Base-by-base conservation (phyloP, 2,888 invertebrate species). In the Phortica okadai region DNA sequence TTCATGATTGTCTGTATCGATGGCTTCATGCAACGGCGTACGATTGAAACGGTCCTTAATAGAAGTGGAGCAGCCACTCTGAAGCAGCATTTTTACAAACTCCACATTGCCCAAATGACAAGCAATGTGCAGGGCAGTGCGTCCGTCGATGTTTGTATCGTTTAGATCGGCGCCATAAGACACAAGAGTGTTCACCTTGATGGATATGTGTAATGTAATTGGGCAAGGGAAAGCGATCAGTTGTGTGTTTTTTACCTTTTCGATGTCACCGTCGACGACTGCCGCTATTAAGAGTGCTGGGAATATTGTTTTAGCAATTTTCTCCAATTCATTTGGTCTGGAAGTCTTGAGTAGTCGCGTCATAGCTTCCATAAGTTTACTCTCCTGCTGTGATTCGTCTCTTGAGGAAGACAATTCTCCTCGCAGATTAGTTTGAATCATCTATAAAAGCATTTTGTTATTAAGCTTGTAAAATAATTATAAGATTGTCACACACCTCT, bases 121-220 rank as follows among this genome's bases (percentile, higher is more conserved):
- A 0, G 97, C 97, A 76, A 96, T 93, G 85, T 98, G 97, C 0
- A 98, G 92, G 0, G 96, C 94, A 0, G 96, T 96, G 77, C 95
- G 93, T 10, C 94, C 93, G 89, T 97, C 97, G n/a, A 94, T 94
- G 88, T 96, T 95, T 6, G 93, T 92, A 0, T 93, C 93, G 42
- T 95, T 95, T 5, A 97, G 93, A 87, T 96, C 94, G 0, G 95
- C 96, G 0, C 96, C 96, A 91, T 93, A 93, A 7, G 85, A 73
- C 74, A 88, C 88, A 1, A 91, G 81, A n/a, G 84, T 88, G 54
- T 85, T 85, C 11, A 89, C 83, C 89, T 89, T 54, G 42, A 16
- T 8, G 64, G 73, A 42, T 16, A 33, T 14, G 90, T 50, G 7
- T 42, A 25, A 11, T 25, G 33, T 41, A 41, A n/a, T 42, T 66